phyloP scores from a whole-genome alignment of 2,797 vertebrate genomes.

The Clarias pachynema region DNA sequence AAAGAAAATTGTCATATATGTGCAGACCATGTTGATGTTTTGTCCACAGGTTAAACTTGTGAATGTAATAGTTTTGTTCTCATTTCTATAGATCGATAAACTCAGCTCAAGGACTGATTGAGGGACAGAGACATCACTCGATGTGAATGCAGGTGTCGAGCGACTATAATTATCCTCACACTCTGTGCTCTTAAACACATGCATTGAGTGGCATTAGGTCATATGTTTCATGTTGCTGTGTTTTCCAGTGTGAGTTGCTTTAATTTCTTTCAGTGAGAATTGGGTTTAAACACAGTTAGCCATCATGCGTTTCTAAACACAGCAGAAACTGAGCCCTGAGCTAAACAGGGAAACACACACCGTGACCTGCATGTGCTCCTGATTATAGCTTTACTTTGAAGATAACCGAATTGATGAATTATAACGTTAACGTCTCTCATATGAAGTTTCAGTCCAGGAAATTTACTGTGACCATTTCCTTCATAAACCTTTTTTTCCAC shows the following conservation, averaged over 20 bases:
- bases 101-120: not conserved
- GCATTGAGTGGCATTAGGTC: not conserved
- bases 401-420: constrained; percentile 36
- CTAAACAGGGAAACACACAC: constrained; percentile 23
- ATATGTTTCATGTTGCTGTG: constrained; percentile 25
- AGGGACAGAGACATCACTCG: not conserved
- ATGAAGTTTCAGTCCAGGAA: constrained; percentile 33
- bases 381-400: constrained; percentile 32
- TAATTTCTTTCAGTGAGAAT: constrained; percentile 21
- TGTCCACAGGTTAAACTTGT: not conserved
- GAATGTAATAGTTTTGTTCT: not conserved
- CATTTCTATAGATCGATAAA: constrained; percentile 2
- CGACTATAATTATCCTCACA: not conserved
- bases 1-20: not conserved
- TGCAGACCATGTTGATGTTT: not conserved
- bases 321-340: constrained; percentile 28
- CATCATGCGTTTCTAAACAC: constrained; percentile 33
- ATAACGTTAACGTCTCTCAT: constrained; percentile 24
- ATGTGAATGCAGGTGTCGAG: not conserved
- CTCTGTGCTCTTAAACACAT: constrained; percentile 11
- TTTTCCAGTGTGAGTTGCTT: constrained; percentile 11
- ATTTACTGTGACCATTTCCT: constrained; percentile 37
- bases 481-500: constrained; percentile 17
- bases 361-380: constrained; percentile 35
- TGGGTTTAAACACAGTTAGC: constrained; percentile 23